Evolutionary conservation across 2,113 vertebrate genomes (phyloP).

Genomic region (Apodemus sylvaticus): DNA sequence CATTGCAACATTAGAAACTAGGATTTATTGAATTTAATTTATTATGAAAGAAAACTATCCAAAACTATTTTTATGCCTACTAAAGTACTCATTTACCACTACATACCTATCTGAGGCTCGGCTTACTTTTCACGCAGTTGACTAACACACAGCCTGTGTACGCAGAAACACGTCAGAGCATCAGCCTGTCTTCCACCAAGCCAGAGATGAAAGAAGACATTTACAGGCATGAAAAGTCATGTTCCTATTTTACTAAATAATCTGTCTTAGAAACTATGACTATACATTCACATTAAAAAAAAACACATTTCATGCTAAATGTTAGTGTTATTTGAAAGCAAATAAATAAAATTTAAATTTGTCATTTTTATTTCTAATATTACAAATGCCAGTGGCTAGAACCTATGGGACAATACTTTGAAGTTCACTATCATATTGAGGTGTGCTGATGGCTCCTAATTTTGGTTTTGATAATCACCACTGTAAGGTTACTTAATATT

Average conservation of each 20-base stretch:
- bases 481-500: neutral
- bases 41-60: neutral
- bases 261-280: neutral
- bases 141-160: neutral
- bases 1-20: neutral
- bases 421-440: neutral
- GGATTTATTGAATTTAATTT: neutral
- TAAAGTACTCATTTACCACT: neutral
- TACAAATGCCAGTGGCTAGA: neutral
- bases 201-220: neutral
- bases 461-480: neutral
- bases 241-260: neutral
- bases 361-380: conserved; percentile 1
- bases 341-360: neutral
- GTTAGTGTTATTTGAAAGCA: neutral
- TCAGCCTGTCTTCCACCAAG: neutral
- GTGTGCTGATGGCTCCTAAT: neutral
- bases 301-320: neutral
- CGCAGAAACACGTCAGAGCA: neutral
- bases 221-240: neutral
- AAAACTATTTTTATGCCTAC: neutral
- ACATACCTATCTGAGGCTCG: neutral
- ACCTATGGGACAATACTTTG: neutral
- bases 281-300: neutral
- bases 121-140: neutral